Conservation (phyloP, 1,140 invertebrate species). For the Drosophila watanabei region DNA sequence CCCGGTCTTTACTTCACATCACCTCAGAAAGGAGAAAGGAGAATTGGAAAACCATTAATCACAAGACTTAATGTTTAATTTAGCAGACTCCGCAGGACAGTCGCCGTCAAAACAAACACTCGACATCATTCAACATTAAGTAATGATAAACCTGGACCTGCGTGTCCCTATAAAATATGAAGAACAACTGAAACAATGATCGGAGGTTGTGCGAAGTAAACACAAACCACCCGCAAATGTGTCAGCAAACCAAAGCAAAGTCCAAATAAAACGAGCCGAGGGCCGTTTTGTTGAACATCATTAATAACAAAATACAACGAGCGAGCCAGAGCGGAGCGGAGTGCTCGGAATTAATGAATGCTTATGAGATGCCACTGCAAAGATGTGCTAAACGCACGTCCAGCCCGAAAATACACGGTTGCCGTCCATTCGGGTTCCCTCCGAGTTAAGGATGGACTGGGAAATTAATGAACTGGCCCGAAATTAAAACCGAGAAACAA, state of each 20-base stretch:
- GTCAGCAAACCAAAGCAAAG: slow-evolving; percentile 58
- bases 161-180: slow-evolving; percentile 49
- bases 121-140: slow-evolving; percentile 82
- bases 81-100: slow-evolving; percentile 52
- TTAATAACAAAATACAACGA: slow-evolving; percentile 84
- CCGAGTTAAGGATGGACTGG: slow-evolving; percentile 12
- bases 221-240: slow-evolving; percentile 73
- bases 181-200: slow-evolving; percentile 38
- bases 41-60: slow-evolving; percentile 80
- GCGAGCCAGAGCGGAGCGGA: slow-evolving; percentile 67
- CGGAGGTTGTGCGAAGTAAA: slow-evolving; percentile 51
- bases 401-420: slow-evolving; percentile 52
- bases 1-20: slow-evolving; percentile 1
- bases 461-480: slow-evolving; percentile 76
- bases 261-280: slow-evolving; percentile 40
- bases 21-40: slow-evolving; percentile 10
- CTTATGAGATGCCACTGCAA: slow-evolving; percentile 47
- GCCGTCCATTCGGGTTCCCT: slow-evolving; percentile 7
- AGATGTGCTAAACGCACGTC: slow-evolving; percentile 80
- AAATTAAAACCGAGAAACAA: slow-evolving; percentile 57
- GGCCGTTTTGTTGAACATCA: slow-evolving; percentile 85
- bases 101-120: slow-evolving; percentile 81
- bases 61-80: slow-evolving; percentile 68
- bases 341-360: slow-evolving; percentile 78
- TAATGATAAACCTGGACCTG: slow-evolving; percentile 69